Base-by-base conservation (phyloP, 2,113 vertebrate species). In the Epinephelus moara region DNA sequence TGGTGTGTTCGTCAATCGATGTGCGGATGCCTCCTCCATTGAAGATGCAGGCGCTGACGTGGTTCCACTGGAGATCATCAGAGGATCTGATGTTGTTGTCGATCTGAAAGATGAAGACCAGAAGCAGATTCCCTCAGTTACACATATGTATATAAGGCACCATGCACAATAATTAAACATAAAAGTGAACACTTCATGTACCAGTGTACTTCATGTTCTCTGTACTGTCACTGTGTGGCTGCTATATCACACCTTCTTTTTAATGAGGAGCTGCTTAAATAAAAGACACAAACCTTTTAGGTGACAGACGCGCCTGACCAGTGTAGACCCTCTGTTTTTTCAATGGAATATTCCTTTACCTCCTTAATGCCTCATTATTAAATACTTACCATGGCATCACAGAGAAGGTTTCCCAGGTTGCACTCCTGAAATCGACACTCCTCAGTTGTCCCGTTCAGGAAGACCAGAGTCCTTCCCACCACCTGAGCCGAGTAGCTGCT, bases 351-450 rank as follows among this genome's bases (percentile, higher is more conserved):
- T 42, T 42, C 40, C 40, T 42, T 42, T 10, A 42, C 40, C 10
- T 30, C 6, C 33, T 37, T 37, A 37, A 37, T 37, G 1, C 33
- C 33, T 45, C 56, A 17, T 50, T 1, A 10, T 21, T 59, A 4
- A 27, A 37, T 19, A 7, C 49, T 96, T 82, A 99, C 97, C 97
- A 96, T 93, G 63, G 97, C 98, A 42, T 99, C 98, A 50, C 97
- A 99, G 69, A 99, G 97, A 60, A 99, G 81, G 88, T 99, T 99
- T 23, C 98, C 98, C 94, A 99, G 93, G 91, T 99, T 99, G 67
- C 98, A 99, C 60, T 99, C 98, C 1, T 80, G 87, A 82, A 95
- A 97, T 8, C 98, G 96, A 70, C 98, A 99, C 0, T 96, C 94
- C n/a, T 95, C 75, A 40, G 75, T 92, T 0, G 96, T 94, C 1